Base-by-base conservation (phyloP, 37 sponge, comb jelly and placozoan genomes). In the Tethya wilhelma region DNA sequence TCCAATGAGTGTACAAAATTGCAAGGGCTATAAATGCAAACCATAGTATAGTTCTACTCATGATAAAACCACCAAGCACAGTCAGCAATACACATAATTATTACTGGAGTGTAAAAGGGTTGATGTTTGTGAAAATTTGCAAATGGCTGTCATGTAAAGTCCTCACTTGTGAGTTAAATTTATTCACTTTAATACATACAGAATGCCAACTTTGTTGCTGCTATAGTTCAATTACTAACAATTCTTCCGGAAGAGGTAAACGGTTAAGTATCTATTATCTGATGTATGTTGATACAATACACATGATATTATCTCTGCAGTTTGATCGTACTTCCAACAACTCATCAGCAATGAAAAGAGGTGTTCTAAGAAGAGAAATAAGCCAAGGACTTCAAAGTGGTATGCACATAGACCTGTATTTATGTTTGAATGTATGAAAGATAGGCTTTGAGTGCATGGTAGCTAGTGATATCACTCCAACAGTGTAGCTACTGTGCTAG, bases 231-330 rank as follows among this genome's bases (percentile, higher is more conserved):
- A 23, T 42, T 86, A 6, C 44, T 91, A 19, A 86, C 86, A 7
- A 73, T 91, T 0, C 53, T 91, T 4, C 92, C 92, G n/a, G 92
- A 91, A 79, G 92, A 91, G 84, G 92, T 91, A 46, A 7, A 8
- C n/a, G 41, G 53, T 12, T 25, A 9, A 12, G 53, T 43, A 23
- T 2, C 17, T 44, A 41, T 19, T 6, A 44, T 37, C 0, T 69
- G 29, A 46, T 38, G 38, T 80, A 9, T 55, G 42, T 23, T 73
- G 71, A n/a, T 9, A 28, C 26, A 30, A 34, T 29, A 42, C 79
- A 36, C 67, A 30, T 66, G 11, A 26, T 46, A 45, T 4, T 66
- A 55, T 63, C 40, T 26, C 40, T 44, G 22, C 67, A 81, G 83
- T 82, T 59, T 73, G 75, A 82, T 22, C 20, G 56, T 4, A 85